Base-by-base conservation (phyloP, 2,113 vertebrate genomes). In the Hemicordylus capensis region DNA sequence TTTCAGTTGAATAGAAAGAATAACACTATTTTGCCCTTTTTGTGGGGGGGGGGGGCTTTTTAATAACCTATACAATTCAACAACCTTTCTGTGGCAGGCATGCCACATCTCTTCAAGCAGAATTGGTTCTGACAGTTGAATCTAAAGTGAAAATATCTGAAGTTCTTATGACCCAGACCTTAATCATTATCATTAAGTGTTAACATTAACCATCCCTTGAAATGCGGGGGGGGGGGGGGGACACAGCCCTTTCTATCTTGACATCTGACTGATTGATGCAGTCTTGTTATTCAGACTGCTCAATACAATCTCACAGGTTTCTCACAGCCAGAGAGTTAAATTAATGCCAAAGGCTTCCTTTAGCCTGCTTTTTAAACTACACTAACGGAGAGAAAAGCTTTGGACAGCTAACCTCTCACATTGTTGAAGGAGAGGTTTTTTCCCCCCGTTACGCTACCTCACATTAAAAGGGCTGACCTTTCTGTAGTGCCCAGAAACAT, bases 321-420 rank as follows among this genome's bases (percentile, higher is more conserved):
- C 31, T 59, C 0, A 0, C 48, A 81, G 31, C 15, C 28, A 87
- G 79, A 80, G 48, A 76, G 48, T 44, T 54, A 64, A 72, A 31
- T 44, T 89, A 48, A 77, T 87, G 19, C 73, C n/a, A 63, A 83
- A 75, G 1, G 22, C 54, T 88, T 83, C 17, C 17, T 87, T 15
- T 58, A 74, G 12, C 74, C 64, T 73, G 19, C 80, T 46, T 90
- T 91, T 58, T 82, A 87, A 81, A 88, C 44, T 80, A 56, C 76
- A 77, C 85, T 86, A 83, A 76, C 20, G 6, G 37, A 34, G 76
- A 79, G 34, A 20, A 46, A 66, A 1, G 1, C 72, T 75, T 85
- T 87, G 81, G 28, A 39, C 4, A 81, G 7, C 5, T 90, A 80
- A 75, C 78, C 61, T 9, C 46, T 88, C 59, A 87, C 37, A 56